A percentile compares a stretch with the other conserved stretches of the same genome.
These are phyloP conservation scores for Charadrius vociferus DNA, from an alignment of 2,113 vertebrate genomes.

Conservation along the genomic window DNA sequence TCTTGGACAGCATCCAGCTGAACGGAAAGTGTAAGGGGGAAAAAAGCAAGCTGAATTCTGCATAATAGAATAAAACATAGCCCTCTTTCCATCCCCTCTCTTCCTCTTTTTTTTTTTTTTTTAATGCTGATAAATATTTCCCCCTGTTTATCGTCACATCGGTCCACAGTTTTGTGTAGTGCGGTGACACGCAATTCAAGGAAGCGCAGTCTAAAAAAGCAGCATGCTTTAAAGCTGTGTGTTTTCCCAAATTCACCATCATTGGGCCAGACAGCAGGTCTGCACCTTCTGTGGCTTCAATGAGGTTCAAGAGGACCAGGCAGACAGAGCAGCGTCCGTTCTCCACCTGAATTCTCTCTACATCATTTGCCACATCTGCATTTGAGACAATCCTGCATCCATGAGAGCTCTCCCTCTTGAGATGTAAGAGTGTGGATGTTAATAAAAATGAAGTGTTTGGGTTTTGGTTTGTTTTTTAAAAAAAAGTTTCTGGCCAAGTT, in stretches of 20 bases:
- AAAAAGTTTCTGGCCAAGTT: not conserved
- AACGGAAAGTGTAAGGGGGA: not conserved
- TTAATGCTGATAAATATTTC: not conserved
- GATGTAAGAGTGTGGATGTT: not conserved
- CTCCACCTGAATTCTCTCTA: not conserved
- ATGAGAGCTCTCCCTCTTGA: conserved; percentile 5
- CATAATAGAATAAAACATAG: not conserved
- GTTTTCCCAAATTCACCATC: not conserved
- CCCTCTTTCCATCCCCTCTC: not conserved
- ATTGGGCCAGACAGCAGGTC: not conserved
- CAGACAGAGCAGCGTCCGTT: not conserved
- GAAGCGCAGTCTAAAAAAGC: not conserved
- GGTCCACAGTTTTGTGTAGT: not conserved
- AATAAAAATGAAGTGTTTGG: not conserved
- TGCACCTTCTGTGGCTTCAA: conserved; percentile 13
- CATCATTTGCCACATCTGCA: not conserved
- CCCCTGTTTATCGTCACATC: not conserved
- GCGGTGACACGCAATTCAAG: not conserved
- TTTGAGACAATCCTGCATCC: not conserved
- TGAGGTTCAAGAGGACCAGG: not conserved
- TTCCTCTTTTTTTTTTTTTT: not conserved
- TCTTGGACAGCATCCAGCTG: not conserved
- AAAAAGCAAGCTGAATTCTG: not conserved
- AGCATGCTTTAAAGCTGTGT: not conserved
- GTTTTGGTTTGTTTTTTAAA: not conserved